Evolutionary conservation across 2,797 vertebrate genomes (phyloP), one percentile per base, ranked within the genome.

Genomic region (Pseudotriccus pelzelni): DNA sequence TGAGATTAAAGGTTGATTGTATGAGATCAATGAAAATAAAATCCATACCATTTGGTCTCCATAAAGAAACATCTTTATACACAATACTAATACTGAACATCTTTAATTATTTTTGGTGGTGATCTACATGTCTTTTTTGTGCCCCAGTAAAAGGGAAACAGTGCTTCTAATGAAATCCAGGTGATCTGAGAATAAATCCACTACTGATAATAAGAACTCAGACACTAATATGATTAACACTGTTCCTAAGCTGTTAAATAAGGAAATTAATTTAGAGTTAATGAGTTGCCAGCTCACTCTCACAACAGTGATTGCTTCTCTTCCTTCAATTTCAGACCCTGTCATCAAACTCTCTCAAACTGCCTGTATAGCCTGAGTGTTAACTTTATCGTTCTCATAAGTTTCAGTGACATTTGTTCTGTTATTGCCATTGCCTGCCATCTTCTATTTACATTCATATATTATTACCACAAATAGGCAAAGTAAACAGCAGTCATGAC

Each of bases 251-350:
- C 28, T 87, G 68, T 56, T 89, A 89, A 91, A 79, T 82, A 89
- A 63, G 76, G 20, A 67, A 89, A 94, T 92, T 78, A 89, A 81
- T 87, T 87, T 70, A 62, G 24, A 78, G 34, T 53, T 85, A 87
- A 90, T 89, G 43, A 91, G 41, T 64, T 91, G 25, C 30, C 41
- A 70, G 10, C 46, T 90, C 16, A 50, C 28, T 93, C 58, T 22
- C 36, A 58, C 62, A 86, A 44, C 17, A 83, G n/a, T 10, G 50
- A 69, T 39, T 81, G 17, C 15, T 64, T 68, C 14, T 75, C 46
- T 68, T 77, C 44, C 34, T 87, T 77, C 34, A 43, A 0, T 49
- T 68, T 88, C 44, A 77, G 64, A 34, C 5, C 10, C 34, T 66
- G 24, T 2, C 30, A 49, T 50, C 41, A 74, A 89, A 80, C 11